Conservation (phyloP, 2,888 invertebrate species). For the Pyrgus malvae region DNA sequence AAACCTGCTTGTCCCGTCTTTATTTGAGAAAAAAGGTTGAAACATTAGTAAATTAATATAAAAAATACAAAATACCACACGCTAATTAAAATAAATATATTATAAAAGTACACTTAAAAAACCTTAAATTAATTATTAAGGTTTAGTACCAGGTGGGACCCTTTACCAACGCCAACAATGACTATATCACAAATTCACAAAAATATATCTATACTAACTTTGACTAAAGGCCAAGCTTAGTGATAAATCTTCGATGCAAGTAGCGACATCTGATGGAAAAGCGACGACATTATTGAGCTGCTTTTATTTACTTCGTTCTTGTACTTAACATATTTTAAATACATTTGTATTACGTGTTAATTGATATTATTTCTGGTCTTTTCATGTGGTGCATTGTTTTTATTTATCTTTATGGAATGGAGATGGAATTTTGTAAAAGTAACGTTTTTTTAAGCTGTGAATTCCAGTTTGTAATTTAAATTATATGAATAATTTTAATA, state of each 20-base stretch:
- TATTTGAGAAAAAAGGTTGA: too few species aligned
- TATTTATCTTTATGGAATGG: constrained; percentile 5
- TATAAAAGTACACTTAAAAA: too few species aligned
- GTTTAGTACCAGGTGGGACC: too few species aligned
- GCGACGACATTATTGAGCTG: not conserved
- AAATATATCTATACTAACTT: too few species aligned
- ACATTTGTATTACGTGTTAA: not conserved
- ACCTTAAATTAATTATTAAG: too few species aligned
- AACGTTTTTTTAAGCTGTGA: constrained; percentile 27
- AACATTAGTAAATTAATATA: too few species aligned
- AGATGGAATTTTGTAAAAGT: constrained; percentile 22
- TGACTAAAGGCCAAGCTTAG: too few species aligned
- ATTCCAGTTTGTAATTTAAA: constrained; percentile 38
- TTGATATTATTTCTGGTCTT: constrained; percentile 17
- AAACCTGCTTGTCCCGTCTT: too few species aligned
- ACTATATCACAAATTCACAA: too few species aligned
- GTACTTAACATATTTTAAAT: not conserved
- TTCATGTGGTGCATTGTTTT: constrained; percentile 22
- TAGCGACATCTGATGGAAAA: not conserved
- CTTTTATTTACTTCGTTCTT: not conserved
- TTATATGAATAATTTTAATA: constrained; percentile 33
- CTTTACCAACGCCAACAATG: too few species aligned
- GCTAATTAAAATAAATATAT: too few species aligned
- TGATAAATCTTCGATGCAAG: not conserved
- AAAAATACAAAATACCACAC: too few species aligned